Conservation (phyloP, 1,140 invertebrate genomes). For the Euura lappo region DNA sequence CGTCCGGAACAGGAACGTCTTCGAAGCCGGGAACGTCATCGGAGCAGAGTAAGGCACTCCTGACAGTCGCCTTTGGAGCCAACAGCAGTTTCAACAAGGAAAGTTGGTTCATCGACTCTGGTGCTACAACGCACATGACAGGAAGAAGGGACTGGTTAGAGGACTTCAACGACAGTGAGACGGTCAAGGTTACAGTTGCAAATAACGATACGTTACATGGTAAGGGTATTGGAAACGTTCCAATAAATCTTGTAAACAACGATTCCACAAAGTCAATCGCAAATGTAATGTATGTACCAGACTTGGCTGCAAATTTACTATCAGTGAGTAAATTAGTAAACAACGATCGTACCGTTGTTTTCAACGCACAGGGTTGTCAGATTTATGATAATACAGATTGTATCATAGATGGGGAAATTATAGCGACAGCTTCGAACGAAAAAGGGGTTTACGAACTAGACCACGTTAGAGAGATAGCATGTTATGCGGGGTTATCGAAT, state of each 20-base stretch:
- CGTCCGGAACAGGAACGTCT: neutral
- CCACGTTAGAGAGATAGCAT: slow-evolving; percentile 23
- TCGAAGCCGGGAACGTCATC: neutral
- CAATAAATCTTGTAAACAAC: neutral
- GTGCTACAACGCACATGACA: neutral
- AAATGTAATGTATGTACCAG: neutral
- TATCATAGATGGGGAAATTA: neutral
- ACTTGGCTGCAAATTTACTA: neutral
- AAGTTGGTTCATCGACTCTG: neutral
- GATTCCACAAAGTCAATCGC: neutral
- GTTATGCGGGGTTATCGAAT: slow-evolving; percentile 32
- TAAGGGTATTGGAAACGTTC: slow-evolving; percentile 1
- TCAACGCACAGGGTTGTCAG: neutral
- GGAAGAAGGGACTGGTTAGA: neutral
- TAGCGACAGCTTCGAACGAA: slow-evolving; percentile 14
- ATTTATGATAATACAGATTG: neutral
- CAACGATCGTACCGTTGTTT: neutral
- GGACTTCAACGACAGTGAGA: neutral
- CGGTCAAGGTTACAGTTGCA: neutral
- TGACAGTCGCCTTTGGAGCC: neutral
- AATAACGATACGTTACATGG: neutral
- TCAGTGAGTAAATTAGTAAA: neutral
- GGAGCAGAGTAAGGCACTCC: neutral
- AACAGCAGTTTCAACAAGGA: neutral
- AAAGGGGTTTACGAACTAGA: slow-evolving; percentile 26